phyloP scores from a whole-genome alignment of 2,888 invertebrate species.

The Sarcophaga rosellei region DNA sequence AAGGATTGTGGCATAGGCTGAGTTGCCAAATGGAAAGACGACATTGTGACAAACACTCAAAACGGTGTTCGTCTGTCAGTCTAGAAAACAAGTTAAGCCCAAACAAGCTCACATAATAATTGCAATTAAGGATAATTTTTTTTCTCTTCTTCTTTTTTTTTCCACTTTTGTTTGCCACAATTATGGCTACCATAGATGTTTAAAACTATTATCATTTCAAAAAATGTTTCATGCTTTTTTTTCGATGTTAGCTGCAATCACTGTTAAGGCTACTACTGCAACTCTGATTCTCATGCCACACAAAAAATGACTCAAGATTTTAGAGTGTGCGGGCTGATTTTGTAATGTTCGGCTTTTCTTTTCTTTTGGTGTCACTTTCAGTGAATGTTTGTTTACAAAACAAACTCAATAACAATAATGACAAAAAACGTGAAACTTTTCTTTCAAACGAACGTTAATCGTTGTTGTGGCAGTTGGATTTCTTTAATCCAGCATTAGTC shows the following conservation, averaged over 20 bases:
- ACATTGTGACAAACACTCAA: no score
- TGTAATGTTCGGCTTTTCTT: constrained; percentile 47
- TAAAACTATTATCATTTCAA: constrained; percentile 42
- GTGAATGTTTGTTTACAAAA: constrained; percentile 1
- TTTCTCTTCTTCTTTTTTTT: constrained; percentile 5
- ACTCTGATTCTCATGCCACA: not conserved
- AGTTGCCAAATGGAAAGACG: no score
- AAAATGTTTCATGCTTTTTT: constrained; percentile 40
- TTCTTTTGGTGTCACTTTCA: constrained; percentile 66
- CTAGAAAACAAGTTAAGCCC: constrained; percentile 36
- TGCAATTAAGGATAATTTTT: constrained; percentile 55
- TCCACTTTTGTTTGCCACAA: constrained; percentile 53
- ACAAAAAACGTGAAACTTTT: constrained; percentile 23
- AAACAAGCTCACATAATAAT: constrained; percentile 57
- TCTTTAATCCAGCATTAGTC: constrained; percentile 40
- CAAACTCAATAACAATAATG: not conserved
- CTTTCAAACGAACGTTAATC: constrained; percentile 35
- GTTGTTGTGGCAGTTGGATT: constrained; percentile 16
- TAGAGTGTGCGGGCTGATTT: constrained; percentile 61
- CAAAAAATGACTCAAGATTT: not conserved
- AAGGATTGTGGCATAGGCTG: no score
- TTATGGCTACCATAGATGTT: constrained; percentile 57
- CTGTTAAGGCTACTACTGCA: not conserved
- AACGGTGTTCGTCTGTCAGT: no score
- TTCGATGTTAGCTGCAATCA: not conserved